Evolutionary conservation across 2,113 vertebrate genomes (phyloP), one percentile per base, ranked within the genome.

Genomic region (Osmerus mordax): DNA sequence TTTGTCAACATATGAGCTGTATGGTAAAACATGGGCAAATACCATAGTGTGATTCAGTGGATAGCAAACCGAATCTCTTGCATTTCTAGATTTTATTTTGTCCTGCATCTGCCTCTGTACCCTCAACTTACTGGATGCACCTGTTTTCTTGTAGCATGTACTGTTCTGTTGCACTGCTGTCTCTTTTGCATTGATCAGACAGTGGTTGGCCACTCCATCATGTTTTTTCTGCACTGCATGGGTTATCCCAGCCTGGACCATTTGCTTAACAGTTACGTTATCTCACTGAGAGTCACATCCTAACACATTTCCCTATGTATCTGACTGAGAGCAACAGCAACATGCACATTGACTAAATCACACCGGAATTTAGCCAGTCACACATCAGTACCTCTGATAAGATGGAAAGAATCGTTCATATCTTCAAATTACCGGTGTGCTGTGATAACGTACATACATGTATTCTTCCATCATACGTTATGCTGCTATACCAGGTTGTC

Each of bases 221-320:
- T 32, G 63, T 75, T 36, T 74, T n/a, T 77, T 71, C 41, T 78
- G 79, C 53, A 61, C 70, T 56, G 70, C 74, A 53, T 55, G 82
- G 71, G 70, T 72, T 65, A 56, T 71, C 69, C 75, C 61, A 84
- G 74, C 75, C 58, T 8, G 15, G 62, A 71, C 68, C 13, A 91
- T 89, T 90, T 92, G 84, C 84, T 72, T 90, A 89, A 89, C 87
- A 82, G 85, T 63, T 79, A 25, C 70, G 69, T 75, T 54, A 89
- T 78, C 74, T 67, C 19, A 69, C 28, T 74, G 53, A 36, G 14
- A 60, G 23, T 78, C 70, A 59, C 65, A 59, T 60, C 19, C 73
- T 77, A 76, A 76, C 63, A 73, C 52, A 80, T 71, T 74, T 77
- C 58, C 61, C 51, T 53, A 53, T 12, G n/a, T 74, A 66, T 73